Base-by-base conservation (phyloP, 2,797 vertebrate genomes). In the Discoglossus pictus region DNA sequence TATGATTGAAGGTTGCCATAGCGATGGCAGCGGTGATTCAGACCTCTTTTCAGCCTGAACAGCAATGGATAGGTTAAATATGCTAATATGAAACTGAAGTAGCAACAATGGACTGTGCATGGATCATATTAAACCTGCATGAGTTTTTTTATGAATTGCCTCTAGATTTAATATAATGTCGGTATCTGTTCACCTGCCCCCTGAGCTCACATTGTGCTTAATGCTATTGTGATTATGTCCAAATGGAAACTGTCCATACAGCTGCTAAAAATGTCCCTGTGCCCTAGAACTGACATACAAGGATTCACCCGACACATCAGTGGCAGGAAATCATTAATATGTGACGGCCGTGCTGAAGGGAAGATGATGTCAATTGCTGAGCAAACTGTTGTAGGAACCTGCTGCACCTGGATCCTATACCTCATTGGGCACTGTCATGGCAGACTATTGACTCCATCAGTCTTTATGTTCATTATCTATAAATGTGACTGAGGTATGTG, bases 1-100 rank as follows among this genome's bases (percentile, higher is more conserved):
- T 20, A 42, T 25, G 52, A 64, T 42, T 71, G 52, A 51, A 48
- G 20, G 68, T 70, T 70, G 36, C 60, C 60, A 58, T 70, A 54
- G 52, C 15, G 18, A 70, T 42, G n/a, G 18, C 6, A 31, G 34
- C 59, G 42, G 50, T 15, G 10, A 34, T 36, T 56, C 50, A 48
- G 46, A 61, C 23, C 12, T 4, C 44, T 43, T 13, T 27, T 31
- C 35, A 6, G 40, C 27, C 31, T 12, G 11, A 27, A 27, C 38
- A 27, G 13, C 12, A 24, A 34, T 6, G 27, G 23, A 70, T 23
- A 24, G 38, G 51, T 70, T 63, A 63, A 56, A 48, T 54, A 34
- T 17, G 40, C 5, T 7, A 25, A 53, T 6, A 60, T 44, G 10
- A 61, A 50, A 61, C 27, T 31, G 27, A 31, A 31, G 27, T 31